These are phyloP conservation scores for Pemphredon lugubris DNA, from an alignment of 2,888 invertebrate species.

Conservation along the genomic window DNA sequence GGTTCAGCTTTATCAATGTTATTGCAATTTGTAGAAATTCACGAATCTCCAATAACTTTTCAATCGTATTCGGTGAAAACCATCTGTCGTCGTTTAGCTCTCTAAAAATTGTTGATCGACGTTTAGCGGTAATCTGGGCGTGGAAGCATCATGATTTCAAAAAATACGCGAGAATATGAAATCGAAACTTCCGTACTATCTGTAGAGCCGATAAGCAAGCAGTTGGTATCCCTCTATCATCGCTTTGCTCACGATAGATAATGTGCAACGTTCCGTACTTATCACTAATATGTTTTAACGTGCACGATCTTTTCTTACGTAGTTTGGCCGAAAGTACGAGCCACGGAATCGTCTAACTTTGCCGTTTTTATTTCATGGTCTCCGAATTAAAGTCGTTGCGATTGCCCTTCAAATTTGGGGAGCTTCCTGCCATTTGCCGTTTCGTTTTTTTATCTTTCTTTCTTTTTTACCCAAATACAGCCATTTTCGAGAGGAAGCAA, in stretches of 20 bases:
- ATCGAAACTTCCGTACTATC: conserved; percentile 53
- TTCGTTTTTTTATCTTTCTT: conserved; percentile 1
- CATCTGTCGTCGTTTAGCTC: too few relatives aligned
- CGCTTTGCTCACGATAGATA: conserved; percentile 61
- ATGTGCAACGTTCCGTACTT: conserved; percentile 60
- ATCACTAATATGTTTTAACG: conserved; percentile 39
- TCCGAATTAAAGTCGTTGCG: not conserved
- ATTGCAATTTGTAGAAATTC: too few relatives aligned
- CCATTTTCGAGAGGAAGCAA: conserved; percentile 27
- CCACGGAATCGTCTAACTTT: too few relatives aligned
- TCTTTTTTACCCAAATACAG: conserved; percentile 21
- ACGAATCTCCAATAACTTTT: too few relatives aligned
- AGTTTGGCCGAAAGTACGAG: not conserved
- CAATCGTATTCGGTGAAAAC: too few relatives aligned
- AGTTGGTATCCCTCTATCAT: conserved; percentile 53
- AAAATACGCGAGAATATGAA: conserved; percentile 55
- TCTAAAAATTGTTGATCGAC: too few relatives aligned
- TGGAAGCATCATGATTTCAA: conserved; percentile 3
- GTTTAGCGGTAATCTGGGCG: not conserved
- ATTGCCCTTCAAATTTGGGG: not conserved
- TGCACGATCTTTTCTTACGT: not conserved
- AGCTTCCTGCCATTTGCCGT: too few relatives aligned
- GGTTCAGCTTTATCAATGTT: too few relatives aligned
- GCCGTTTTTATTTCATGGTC: too few relatives aligned
- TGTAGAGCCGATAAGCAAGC: conserved; percentile 60